A percentile compares a stretch with the other conserved stretches of the same genome.
Conservation (phyloP, 2,113 vertebrate species). For the Tragelaphus scriptus region DNA sequence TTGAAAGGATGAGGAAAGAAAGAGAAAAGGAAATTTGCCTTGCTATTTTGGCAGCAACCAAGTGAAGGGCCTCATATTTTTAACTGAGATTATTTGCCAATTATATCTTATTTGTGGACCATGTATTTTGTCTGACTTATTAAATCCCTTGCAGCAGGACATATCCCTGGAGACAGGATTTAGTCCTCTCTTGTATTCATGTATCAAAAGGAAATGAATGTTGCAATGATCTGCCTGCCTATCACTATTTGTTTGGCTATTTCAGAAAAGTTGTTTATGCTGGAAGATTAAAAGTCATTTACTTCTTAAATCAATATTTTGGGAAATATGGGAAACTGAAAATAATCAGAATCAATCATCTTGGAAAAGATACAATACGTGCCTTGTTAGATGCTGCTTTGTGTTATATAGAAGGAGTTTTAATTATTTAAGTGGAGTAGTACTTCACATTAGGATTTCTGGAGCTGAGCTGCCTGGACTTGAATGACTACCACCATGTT, state of each 20-base stretch:
- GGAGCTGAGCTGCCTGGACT: not conserved
- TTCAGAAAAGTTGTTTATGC: constrained; percentile 56
- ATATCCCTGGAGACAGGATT: constrained; percentile 33
- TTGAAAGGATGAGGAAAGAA: not conserved
- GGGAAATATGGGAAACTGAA: not conserved
- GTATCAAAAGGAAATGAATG: constrained; percentile 59
- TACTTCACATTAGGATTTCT: not conserved
- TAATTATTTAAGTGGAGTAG: not conserved
- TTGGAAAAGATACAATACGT: not conserved
- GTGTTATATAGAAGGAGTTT: not conserved
- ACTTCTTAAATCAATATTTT: not conserved
- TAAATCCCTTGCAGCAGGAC: constrained; percentile 50
- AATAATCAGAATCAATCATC: not conserved
- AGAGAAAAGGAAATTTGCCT: not conserved
- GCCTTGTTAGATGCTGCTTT: not conserved
- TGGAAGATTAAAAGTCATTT: constrained; percentile 52
- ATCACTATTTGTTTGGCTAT: constrained; percentile 45
- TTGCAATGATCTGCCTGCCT: constrained; percentile 24
- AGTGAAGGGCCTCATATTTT: not conserved
- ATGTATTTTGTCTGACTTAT: constrained; percentile 63
- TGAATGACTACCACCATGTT: not conserved
- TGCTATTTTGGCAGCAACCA: not conserved
- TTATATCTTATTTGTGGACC: constrained; percentile 22
- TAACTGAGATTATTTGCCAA: constrained; percentile 41
- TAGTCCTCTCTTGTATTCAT: constrained; percentile 47